phyloP scores from a whole-genome alignment of 2,888 invertebrate species.

The Acleris holmiana region DNA sequence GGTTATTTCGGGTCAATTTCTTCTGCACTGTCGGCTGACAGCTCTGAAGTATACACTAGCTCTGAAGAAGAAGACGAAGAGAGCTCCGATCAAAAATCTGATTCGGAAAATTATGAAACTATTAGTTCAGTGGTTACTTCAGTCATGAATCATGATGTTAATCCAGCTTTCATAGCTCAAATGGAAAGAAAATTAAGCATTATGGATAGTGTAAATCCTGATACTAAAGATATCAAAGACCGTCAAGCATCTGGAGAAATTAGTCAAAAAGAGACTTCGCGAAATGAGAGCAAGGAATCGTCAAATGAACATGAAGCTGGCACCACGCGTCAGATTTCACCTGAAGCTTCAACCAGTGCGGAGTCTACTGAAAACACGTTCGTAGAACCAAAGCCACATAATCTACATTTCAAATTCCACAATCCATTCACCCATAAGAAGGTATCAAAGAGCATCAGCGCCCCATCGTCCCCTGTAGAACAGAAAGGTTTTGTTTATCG shows the following conservation, averaged over 20 bases:
- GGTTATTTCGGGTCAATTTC: constrained; percentile 74
- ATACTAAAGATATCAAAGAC: constrained; percentile 36
- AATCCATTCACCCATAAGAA: constrained; percentile 76
- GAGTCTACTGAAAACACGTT: constrained; percentile 53
- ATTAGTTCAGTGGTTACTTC: constrained; percentile 84
- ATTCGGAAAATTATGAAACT: constrained; percentile 79
- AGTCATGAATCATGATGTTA: constrained; percentile 69
- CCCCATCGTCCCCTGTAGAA: constrained; percentile 75
- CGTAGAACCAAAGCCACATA: constrained; percentile 59
- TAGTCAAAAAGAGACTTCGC: background rate
- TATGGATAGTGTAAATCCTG: constrained; percentile 49
- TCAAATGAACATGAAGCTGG: constrained; percentile 20
- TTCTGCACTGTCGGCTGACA: constrained; percentile 74
- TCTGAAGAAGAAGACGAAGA: constrained; percentile 75
- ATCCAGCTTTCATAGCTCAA: constrained; percentile 61
- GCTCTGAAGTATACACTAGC: constrained; percentile 73
- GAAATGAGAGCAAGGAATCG: constrained; percentile 38
- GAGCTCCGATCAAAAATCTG: constrained; percentile 76
- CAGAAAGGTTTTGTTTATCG: constrained; percentile 73
- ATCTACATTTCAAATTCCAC: constrained; percentile 66
- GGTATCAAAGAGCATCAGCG: constrained; percentile 69
- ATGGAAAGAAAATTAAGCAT: constrained; percentile 67
- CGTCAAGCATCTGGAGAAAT: constrained; percentile 6
- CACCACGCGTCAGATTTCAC: constrained; percentile 20
- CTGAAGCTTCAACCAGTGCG: constrained; percentile 19